Percentiles rank a stretch among this genome's conserved stretches.
Conservation (phyloP, 2,797 vertebrate species). For the Acridotheres tristis region DNA sequence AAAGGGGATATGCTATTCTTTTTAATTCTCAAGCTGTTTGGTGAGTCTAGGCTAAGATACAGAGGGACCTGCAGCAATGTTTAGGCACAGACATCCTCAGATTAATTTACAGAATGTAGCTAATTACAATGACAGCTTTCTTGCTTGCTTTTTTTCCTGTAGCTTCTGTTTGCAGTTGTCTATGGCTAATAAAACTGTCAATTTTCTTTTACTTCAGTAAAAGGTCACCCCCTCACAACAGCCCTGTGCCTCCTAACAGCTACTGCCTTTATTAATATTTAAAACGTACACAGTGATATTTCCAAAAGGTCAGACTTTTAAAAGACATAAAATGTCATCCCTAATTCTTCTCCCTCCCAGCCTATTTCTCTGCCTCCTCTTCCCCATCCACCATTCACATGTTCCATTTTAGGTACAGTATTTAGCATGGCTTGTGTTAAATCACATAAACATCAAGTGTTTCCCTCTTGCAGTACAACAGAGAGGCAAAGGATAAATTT, state of each 20-base stretch:
- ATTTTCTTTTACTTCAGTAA: constrained; percentile 79
- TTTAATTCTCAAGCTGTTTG: background rate
- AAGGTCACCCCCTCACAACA: constrained; percentile 81
- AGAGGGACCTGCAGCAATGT: background rate
- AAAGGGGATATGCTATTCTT: background rate
- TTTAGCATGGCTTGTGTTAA: constrained; percentile 64
- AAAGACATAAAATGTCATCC: constrained; percentile 82
- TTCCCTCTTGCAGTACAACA: background rate
- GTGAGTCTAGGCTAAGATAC: background rate
- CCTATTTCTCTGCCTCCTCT: background rate
- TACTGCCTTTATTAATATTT: constrained; percentile 91
- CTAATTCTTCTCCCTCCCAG: constrained; percentile 57
- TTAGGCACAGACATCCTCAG: background rate
- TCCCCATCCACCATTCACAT: background rate
- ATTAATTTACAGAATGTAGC: constrained; percentile 55
- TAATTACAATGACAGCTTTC: constrained; percentile 69
- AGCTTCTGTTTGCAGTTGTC: constrained; percentile 53
- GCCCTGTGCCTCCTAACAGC: constrained; percentile 74
- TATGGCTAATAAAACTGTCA: constrained; percentile 80
- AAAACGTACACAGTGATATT: constrained; percentile 95
- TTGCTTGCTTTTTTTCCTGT: constrained; percentile 36
- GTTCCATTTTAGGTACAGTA: constrained; percentile 26
- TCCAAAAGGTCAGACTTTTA: constrained; percentile 90
- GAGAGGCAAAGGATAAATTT: background rate
- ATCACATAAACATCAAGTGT: constrained; percentile 22